Evolutionary conservation across 2,888 invertebrate species (phyloP).

Genomic region (Drosophila longiperda): DNA sequence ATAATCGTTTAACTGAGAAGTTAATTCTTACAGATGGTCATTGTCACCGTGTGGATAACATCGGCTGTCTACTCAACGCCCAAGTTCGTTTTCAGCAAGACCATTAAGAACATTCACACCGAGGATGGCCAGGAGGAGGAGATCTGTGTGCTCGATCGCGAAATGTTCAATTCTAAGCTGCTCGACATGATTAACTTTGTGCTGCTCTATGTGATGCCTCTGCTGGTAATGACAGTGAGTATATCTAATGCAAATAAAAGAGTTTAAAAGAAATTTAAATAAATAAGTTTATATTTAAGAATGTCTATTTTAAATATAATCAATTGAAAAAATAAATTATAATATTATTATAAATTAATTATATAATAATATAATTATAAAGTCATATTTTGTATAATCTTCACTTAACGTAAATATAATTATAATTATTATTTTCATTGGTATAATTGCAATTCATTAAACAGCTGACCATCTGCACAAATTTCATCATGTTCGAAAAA

Average conservation of each 20-base stretch:
- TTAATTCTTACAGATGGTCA: slow-evolving; percentile 88
- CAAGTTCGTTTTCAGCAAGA: slow-evolving; percentile 93
- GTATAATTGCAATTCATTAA: neutral
- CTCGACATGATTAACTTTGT: slow-evolving; percentile 93
- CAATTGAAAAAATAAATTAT: too few relatives aligned
- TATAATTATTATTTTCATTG: too few relatives aligned
- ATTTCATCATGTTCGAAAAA: slow-evolving; percentile 3
- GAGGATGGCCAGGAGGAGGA: slow-evolving; percentile 84
- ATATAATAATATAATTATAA: neutral
- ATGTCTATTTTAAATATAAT: too few relatives aligned
- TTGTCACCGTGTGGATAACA: slow-evolving; percentile 92
- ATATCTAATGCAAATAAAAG: too few relatives aligned
- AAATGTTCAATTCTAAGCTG: slow-evolving; percentile 91
- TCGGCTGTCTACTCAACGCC: slow-evolving; percentile 93
- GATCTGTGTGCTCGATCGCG: slow-evolving; percentile 90
- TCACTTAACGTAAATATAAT: neutral
- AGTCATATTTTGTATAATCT: neutral
- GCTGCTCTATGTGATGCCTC: slow-evolving; percentile 92
- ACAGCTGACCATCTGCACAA: neutral
- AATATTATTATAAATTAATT: too few relatives aligned
- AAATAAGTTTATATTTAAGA: neutral
- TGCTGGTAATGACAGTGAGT: slow-evolving; percentile 92
- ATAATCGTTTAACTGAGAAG: slow-evolving; percentile 8
- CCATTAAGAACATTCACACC: slow-evolving; percentile 87
- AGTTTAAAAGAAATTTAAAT: neutral